Evolutionary conservation across 2,797 vertebrate genomes (phyloP), one percentile per base, ranked within the genome.

Genomic region (Pristis pectinata): DNA sequence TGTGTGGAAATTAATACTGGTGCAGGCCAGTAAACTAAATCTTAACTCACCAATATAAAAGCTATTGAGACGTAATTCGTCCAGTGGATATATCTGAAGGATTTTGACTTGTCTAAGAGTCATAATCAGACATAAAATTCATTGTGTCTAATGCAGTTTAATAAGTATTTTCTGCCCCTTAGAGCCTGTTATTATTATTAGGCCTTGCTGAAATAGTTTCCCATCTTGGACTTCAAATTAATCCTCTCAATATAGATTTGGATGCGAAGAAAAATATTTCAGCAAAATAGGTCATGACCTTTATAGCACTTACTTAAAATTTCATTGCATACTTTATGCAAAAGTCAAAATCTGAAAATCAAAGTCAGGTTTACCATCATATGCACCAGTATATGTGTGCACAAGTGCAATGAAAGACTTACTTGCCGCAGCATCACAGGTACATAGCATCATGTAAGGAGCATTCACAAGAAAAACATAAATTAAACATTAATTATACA

Each of bases 1-100:
- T 91, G 87, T 91, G 87, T 91, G n/a, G 61, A 67, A 91, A 67
- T 91, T 91, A 91, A 61, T 67, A 91, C 87, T 41, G 61, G 59
- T 27, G n/a, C 19, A 27, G n/a, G n/a, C 22, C 61, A 67, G 87
- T 91, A 91, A 91, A 91, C 87, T 91, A 67, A 67, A 91, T 67
- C 87, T 91, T 91, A 91, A 91, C 87, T 41, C 59, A 24, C 87
- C 87, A 41, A 61, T 91, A 91, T 41, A 91, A 91, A 89, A 67
- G 83, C 83, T 87, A 59, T 67, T 41, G 87, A 67, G 59, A 41
- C 9, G 59, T 91, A 91, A 41, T n/a, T 91, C 87, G n/a, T 91
- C 19, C 59, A 10, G 7, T 91, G 59, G 64, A 91, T 67, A 67
- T 67, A 67, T 67, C 91, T 41, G 59, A 91, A 91, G 59, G 59